A percentile compares a stretch with the other conserved stretches of the same genome.
These are phyloP conservation scores for Metallyticus violacea DNA, from an alignment of 2,888 invertebrate genomes.

Conservation along the genomic window DNA sequence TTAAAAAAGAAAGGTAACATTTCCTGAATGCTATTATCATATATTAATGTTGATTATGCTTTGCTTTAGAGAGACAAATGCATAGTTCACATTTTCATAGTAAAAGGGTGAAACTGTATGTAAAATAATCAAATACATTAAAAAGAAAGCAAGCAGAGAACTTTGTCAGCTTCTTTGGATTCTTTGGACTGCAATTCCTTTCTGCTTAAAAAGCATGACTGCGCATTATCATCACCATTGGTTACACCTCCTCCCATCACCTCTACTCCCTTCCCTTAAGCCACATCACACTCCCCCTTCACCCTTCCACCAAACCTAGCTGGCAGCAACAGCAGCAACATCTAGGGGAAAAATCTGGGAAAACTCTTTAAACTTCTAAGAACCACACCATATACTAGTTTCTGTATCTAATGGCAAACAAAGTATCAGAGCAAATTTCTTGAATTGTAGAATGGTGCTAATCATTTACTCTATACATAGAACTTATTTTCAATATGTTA, in stretches of 20 bases:
- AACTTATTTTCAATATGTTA: not conserved
- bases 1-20: too few species aligned
- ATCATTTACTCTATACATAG: not conserved
- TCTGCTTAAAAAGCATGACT: slow-evolving; percentile 8
- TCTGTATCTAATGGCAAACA: not conserved
- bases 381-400: not conserved
- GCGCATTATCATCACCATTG: slow-evolving; percentile 18
- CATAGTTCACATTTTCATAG: too few species aligned
- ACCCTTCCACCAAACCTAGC: not conserved
- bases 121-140: too few species aligned
- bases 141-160: not conserved
- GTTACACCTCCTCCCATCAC: not conserved
- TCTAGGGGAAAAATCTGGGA: slow-evolving; percentile 10
- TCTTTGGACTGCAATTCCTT: not conserved
- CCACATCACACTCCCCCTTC: too few species aligned
- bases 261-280: not conserved
- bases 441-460: not conserved
- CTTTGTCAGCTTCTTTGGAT: slow-evolving; percentile 3
- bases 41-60: too few species aligned
- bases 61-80: too few species aligned
- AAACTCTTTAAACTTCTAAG: slow-evolving; percentile 4
- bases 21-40: too few species aligned
- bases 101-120: too few species aligned
- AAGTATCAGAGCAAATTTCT: not conserved
- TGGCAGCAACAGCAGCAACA: slow-evolving; percentile 3